Base-by-base conservation (phyloP, 2,888 invertebrate genomes). In the Actias luna region DNA sequence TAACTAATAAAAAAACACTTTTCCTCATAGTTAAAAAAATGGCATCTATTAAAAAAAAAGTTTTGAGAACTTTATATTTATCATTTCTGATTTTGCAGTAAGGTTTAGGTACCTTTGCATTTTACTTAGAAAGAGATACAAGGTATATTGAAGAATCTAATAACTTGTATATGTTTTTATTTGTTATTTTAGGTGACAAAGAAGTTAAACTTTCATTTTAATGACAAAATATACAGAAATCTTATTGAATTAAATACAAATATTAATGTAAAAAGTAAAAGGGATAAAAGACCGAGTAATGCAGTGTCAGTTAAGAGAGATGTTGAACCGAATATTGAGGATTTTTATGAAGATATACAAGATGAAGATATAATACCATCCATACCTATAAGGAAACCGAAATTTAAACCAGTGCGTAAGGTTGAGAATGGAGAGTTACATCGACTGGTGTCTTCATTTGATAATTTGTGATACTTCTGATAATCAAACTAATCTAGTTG, bases 261-360 rank as follows among this genome's bases (percentile, higher is more conserved):
- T 63, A 66, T 82, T 33, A 80, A 80, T 63, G 64, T 74, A 2
- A 87, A 82, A 74, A 78, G 65, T 35, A 86, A 73, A 64, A 85
- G 78, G 59, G 83, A 80, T 2, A 84, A 72, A 67, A 78, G 73
- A 66, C 64, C 78, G 0, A 39, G 74, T 10, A 82, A 69, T 60
- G 68, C 68, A 1, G 65, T 62, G n/a, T 67, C 74, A n/a, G 18
- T 66, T 1, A 90, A 87, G 72, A 85, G 77, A 67, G 93, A 93
- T 66, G 65, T 89, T 0, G 93, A 93, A 69, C 93, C 93, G 8
- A 86, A 87, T 63, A 86, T 93, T 64, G 89, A 92, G 69, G 93
- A 93, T 65, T 93, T 93, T 67, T 88, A 77, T 62, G 78, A 87
- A 70, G 83, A 88, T 61, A 81, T 83, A n/a, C 77, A 74, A 58